These are phyloP conservation scores for Cerceris rybyensis DNA, from an alignment of 2,888 invertebrate genomes.

Conservation along the genomic window DNA sequence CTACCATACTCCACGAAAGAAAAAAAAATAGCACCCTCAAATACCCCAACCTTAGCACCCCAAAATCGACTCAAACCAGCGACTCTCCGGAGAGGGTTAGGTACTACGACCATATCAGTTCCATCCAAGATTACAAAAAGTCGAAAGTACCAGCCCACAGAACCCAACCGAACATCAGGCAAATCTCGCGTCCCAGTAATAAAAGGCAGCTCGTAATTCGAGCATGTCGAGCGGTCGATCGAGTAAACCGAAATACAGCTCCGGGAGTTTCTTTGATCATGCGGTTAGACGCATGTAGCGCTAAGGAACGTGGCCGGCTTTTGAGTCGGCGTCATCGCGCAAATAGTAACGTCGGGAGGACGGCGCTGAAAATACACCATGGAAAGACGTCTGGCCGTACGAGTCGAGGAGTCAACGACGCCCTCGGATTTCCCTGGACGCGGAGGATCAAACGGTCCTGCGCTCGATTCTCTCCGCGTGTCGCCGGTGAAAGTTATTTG, in stretches of 20 bases:
- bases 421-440: slow-evolving; percentile 38
- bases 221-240: slow-evolving; percentile 7
- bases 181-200: background rate
- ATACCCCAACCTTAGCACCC: no score
- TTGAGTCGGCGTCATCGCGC: slow-evolving; percentile 45
- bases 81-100: no score
- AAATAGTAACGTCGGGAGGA: slow-evolving; percentile 51
- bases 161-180: background rate
- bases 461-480: slow-evolving; percentile 23
- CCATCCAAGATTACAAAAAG: no score
- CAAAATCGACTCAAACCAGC: no score
- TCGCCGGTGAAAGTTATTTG: slow-evolving; percentile 59
- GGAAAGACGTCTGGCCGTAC: slow-evolving; percentile 37
- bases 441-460: slow-evolving; percentile 63
- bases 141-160: background rate
- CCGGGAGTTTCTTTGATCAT: slow-evolving; percentile 61
- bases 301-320: slow-evolving; percentile 31
- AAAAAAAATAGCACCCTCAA: no score
- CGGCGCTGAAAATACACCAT: slow-evolving; percentile 60
- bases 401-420: slow-evolving; percentile 37
- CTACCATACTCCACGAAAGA: no score
- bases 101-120: background rate
- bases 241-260: slow-evolving; percentile 49
- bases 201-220: background rate
- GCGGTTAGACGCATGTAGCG: slow-evolving; percentile 54